Base-by-base conservation (phyloP, 1,140 invertebrate species). In the Vollenhovia emeryi region DNA sequence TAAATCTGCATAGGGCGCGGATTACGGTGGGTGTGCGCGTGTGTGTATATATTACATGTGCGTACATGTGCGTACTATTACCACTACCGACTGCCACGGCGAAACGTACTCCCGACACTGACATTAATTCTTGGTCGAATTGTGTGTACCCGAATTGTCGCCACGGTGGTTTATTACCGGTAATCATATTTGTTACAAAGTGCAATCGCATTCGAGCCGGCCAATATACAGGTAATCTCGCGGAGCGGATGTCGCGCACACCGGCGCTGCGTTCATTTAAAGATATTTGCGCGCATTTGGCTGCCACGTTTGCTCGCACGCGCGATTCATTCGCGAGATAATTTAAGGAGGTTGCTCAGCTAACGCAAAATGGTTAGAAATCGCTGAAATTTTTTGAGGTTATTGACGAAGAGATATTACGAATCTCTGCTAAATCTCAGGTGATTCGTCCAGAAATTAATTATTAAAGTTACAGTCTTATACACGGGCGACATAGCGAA, bases 1-100 rank as follows among this genome's bases (percentile, higher is more conserved):
- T 93, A 93, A 92, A 93, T 93, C 90, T 89, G 86, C 71, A 85
- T 73, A 71, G 69, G 6, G 21, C 36, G 21, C 74, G 91, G 89
- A 92, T 93, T 92, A 91, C 66, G 48, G 33, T 33, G 30, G 62
- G 79, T 18, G 74, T 18, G 59, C 15, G 50, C 40, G 9, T 15
- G 50, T 27, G 24, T 24, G 15, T 45, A 13, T 45, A 3, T 45
- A 13, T 43, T 11, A 15, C 27, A 3, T 8, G 9, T 62, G 24
- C 30, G 24, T 30, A 24, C 50, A 45, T 24, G 27, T 18, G n/a
- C 74, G 36, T 76, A 24, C 33, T 36, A 36, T n/a, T 50, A 18
- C 55, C 36, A 45, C 21, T 64, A 27, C 36, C 18, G 27, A 30
- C 18, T 8, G 50, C 1, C 24, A n/a, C 21, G 3, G 24, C 36